These are phyloP conservation scores for Glaucidium brasilianum DNA, from an alignment of 2,113 vertebrate genomes.

Conservation along the genomic window DNA sequence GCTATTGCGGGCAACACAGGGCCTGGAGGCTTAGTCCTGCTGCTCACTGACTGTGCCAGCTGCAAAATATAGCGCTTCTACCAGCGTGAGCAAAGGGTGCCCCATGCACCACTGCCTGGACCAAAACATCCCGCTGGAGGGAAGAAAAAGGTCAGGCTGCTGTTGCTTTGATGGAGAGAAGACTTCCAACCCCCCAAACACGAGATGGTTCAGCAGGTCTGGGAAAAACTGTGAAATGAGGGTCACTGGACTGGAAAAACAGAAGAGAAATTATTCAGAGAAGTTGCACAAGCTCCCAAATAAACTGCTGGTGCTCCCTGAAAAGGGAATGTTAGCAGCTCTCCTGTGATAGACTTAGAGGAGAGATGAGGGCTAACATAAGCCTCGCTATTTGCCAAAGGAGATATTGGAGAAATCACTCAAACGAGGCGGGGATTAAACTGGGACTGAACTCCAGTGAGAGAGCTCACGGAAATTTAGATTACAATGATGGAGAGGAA, in stretches of 20 bases:
- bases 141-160: neutral
- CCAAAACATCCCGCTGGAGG: accelerated
- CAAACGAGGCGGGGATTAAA: conserved; percentile 1
- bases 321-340: accelerated
- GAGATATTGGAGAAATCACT: conserved; percentile 40
- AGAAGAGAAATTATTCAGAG: neutral
- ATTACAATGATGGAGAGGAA: conserved; percentile 18
- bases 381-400: neutral
- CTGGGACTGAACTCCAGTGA: neutral
- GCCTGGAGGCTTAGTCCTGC: neutral
- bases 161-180: accelerated
- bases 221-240: neutral
- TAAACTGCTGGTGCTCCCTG: neutral
- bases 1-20: neutral
- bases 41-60: neutral
- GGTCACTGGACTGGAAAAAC: neutral
- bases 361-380: neutral
- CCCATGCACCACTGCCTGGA: accelerated
- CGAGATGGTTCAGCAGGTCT: neutral
- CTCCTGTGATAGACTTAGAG: neutral
- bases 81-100: neutral
- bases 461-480: conserved; percentile 32
- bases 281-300: neutral
- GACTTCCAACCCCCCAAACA: neutral
- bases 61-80: neutral